These are phyloP conservation scores for Spheniscus mendiculus DNA, from an alignment of 2,113 vertebrate genomes.

Conservation along the genomic window DNA sequence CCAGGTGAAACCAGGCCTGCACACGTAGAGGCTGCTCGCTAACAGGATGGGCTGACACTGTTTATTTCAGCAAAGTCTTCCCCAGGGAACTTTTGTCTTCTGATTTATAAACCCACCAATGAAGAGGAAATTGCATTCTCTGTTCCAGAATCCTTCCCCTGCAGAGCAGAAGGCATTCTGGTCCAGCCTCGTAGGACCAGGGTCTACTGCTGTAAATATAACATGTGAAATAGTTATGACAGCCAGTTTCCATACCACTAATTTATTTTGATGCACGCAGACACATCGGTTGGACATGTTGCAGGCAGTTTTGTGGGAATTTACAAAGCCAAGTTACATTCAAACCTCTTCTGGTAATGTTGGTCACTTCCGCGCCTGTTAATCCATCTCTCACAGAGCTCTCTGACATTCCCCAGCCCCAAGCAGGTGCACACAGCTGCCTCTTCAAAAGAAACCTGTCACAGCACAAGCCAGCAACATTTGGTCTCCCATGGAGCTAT, in stretches of 20 bases:
- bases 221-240: accelerated
- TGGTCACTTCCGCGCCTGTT: neutral
- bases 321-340: neutral
- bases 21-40: accelerated
- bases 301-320: neutral
- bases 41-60: accelerated
- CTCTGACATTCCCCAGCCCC: neutral
- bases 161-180: neutral
- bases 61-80: neutral
- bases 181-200: neutral
- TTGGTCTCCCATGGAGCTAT: neutral
- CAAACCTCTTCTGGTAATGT: neutral
- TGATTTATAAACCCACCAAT: neutral
- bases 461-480: neutral
- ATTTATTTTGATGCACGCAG: neutral
- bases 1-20: neutral
- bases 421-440: neutral
- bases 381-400: neutral
- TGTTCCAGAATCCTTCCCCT: neutral
- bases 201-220: neutral
- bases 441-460: neutral
- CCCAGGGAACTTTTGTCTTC: neutral
- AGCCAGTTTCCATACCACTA: neutral
- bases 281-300: neutral
- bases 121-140: neutral